Conservation (phyloP, 2,113 vertebrate genomes). For the Microcebus murinus region DNA sequence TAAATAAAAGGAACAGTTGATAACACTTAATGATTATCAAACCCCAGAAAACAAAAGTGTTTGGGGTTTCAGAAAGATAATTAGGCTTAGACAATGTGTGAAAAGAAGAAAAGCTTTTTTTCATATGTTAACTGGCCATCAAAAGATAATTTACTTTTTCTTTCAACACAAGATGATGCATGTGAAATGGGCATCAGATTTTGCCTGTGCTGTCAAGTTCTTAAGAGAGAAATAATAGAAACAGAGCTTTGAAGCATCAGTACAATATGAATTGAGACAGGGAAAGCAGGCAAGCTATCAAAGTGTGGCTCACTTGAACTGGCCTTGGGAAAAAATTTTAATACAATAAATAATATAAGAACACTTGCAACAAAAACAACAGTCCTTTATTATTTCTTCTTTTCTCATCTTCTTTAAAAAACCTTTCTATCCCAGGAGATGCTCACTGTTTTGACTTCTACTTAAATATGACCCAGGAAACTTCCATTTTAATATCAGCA, state of each 20-base stretch:
- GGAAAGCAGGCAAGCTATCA: background rate
- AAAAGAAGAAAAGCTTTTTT: background rate
- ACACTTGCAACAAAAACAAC: background rate
- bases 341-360: background rate
- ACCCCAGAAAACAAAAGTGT: background rate
- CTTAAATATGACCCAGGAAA: background rate
- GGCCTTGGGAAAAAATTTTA: background rate
- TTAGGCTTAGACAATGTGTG: background rate
- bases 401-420: background rate
- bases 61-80: background rate
- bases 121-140: background rate
- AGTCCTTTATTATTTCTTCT: background rate
- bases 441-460: background rate
- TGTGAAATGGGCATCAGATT: background rate
- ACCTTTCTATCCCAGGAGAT: background rate
- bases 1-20: background rate
- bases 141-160: background rate
- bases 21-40: background rate
- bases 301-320: background rate
- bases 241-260: background rate
- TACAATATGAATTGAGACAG: background rate
- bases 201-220: background rate
- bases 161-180: background rate
- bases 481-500: background rate
- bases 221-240: constrained; percentile 48